Conservation (phyloP, 2,888 invertebrate species). For the Magallana nippona region DNA sequence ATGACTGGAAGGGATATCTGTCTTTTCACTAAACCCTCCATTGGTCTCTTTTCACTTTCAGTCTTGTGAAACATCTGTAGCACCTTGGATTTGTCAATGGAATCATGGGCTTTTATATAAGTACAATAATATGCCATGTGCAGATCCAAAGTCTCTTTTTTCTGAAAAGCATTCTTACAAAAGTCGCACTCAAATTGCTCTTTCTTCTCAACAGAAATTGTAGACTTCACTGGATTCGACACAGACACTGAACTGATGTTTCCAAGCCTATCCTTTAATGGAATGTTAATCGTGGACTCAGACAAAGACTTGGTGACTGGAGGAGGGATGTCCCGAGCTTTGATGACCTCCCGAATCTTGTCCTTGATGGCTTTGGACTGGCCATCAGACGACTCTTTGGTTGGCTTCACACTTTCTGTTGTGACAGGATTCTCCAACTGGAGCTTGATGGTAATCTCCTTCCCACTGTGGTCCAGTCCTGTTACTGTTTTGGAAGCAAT, state of each 20-base stretch:
- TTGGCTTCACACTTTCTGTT: background rate
- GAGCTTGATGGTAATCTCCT: constrained; percentile 50
- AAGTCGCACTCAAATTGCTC: constrained; percentile 83
- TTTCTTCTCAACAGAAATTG: background rate
- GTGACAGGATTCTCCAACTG: constrained; percentile 42
- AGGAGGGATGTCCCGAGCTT: constrained; percentile 20
- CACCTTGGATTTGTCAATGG: constrained; percentile 36
- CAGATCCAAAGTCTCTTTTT: constrained; percentile 89
- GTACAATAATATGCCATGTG: constrained; percentile 89
- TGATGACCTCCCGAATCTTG: constrained; percentile 33
- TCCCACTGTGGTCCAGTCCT: constrained; percentile 42
- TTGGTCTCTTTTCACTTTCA: constrained; percentile 1
- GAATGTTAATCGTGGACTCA: constrained; percentile 2
- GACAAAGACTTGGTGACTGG: background rate
- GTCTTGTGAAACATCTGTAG: constrained; percentile 25
- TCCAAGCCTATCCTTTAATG: background rate
- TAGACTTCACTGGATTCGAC: background rate
- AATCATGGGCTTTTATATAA: constrained; percentile 17
- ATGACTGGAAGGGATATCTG: constrained; percentile 11
- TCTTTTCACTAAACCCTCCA: constrained; percentile 4
- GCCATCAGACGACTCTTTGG: background rate
- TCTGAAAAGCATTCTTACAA: constrained; percentile 89
- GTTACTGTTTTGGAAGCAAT: constrained; percentile 32
- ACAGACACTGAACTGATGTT: background rate
- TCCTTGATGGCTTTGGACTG: constrained; percentile 9